A percentile compares a stretch with the other conserved stretches of the same genome.
Conservation (phyloP, 2,113 vertebrate genomes). For the Halichoerus grypus region DNA sequence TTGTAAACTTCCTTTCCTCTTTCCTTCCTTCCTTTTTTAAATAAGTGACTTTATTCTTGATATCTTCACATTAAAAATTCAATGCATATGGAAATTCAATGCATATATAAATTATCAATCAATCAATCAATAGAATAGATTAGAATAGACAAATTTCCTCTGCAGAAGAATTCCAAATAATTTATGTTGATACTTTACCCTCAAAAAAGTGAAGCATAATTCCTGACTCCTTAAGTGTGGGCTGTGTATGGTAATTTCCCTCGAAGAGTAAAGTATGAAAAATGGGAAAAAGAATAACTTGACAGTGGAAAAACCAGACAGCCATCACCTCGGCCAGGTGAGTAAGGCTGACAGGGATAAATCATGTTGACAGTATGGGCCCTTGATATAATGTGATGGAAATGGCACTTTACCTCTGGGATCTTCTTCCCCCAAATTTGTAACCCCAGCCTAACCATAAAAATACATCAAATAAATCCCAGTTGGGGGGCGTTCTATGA, state of each 20-base stretch:
- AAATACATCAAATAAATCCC: not conserved
- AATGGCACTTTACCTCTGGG: not conserved
- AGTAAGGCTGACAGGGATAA: not conserved
- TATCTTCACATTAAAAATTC: not conserved
- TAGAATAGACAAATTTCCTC: not conserved
- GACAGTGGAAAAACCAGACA: not conserved
- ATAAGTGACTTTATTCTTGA: not conserved
- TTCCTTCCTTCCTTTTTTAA: not conserved
- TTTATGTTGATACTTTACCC: not conserved
- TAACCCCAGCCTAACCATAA: not conserved
- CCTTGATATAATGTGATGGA: not conserved
- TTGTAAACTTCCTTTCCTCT: not conserved
- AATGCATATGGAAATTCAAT: not conserved
- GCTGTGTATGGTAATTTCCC: not conserved
- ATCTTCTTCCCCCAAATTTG: not conserved
- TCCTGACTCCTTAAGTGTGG: not conserved
- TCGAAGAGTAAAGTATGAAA: not conserved
- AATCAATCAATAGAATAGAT: not conserved
- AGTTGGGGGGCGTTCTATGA: not conserved
- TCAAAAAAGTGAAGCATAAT: not conserved
- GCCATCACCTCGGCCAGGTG: not conserved
- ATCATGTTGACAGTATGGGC: not conserved
- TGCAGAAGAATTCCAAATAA: not conserved
- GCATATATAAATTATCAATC: not conserved
- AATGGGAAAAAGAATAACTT: not conserved